Percentiles rank a stretch among this genome's conserved stretches.
phyloP scores from a whole-genome alignment of 2,888 invertebrate genomes.

The Sisyra nigra region DNA sequence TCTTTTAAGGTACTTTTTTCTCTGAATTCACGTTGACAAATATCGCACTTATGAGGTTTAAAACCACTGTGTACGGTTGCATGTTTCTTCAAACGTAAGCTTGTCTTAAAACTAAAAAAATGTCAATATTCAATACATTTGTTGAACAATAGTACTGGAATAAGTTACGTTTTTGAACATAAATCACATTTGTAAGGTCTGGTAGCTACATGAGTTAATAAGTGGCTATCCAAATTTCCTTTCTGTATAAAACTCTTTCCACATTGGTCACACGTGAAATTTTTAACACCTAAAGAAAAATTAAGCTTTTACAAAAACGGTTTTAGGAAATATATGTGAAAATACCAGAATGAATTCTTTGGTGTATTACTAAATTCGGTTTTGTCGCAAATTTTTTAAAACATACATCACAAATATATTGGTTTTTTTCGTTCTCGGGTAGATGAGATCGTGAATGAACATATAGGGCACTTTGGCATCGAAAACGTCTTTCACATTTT shows the following conservation, averaged over 20 bases:
- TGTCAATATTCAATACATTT: background rate
- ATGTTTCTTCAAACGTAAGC: constrained; percentile 37
- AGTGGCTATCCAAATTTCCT: constrained; percentile 38
- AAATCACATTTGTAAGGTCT: constrained; percentile 30
- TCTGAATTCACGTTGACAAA: constrained; percentile 42
- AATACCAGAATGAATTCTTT: constrained; percentile 30
- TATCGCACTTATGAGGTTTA: constrained; percentile 42
- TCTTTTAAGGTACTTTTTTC: constrained; percentile 56
- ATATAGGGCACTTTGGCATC: constrained; percentile 36
- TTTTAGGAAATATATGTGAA: no score
- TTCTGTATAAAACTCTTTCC: constrained; percentile 42
- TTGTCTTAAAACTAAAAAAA: constrained; percentile 32
- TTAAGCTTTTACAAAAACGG: no score
- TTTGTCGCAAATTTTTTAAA: constrained; percentile 40
- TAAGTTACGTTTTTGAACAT: constrained; percentile 30
- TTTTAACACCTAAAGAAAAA: constrained; percentile 25
- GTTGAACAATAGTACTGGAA: background rate
- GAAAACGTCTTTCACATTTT: constrained; percentile 37
- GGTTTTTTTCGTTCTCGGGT: constrained; percentile 36
- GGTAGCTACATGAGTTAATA: constrained; percentile 34
- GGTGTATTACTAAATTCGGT: constrained; percentile 38
- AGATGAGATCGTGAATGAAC: constrained; percentile 37
- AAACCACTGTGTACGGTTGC: constrained; percentile 38
- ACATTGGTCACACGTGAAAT: constrained; percentile 38
- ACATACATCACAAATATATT: constrained; percentile 39